Evolutionary conservation across 2,888 invertebrate species (phyloP), one percentile per base, ranked within the genome.

Genomic region (Morpho deidamia): DNA sequence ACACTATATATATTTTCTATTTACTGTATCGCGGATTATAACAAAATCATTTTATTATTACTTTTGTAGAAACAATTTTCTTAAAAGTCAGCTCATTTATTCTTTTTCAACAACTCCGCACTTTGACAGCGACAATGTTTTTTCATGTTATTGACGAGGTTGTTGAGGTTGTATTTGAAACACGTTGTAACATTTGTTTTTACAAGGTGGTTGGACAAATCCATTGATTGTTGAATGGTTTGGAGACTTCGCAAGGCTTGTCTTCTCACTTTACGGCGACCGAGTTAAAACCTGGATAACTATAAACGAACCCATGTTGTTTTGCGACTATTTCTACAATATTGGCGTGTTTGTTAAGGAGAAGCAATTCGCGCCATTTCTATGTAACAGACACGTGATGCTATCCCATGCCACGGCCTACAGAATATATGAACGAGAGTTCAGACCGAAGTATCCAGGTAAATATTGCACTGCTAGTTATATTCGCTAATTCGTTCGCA

Each of bases 281-380:
- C 84, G 92, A 41, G 91, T 94, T 0, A 90, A 83, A 68, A 76
- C 83, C 41, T 95, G 94, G 94, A 86, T 93, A 0, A 95, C 94
- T 0, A 83, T 95, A 46, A 95, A 95, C 70, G 95, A 95, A 65
- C 93, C 94, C 0, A 67, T 76, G 33, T 60, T 77, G 1, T 65
- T 81, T 38, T 87, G 89, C 57, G 72, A 74, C 8, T 51, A 59
- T 0, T 80, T 76, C 0, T 91, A 90, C 62, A 81, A 80, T 7
- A 69, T 76, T 2, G 80, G 80, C 12, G 71, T 68, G 12, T 69
- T 83, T 68, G 1, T 11, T n/a, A 47, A 33, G 7, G 68, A 69
- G 23, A 81, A 85, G 0, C 88, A 89, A 0, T 71, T 89, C 10
- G 91, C 86, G 0, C 73, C 82, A 9, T 94, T 93, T 65, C 61